Base-by-base conservation (phyloP, 1,140 invertebrate species). In the Panagrolaimus sp. region DNA sequence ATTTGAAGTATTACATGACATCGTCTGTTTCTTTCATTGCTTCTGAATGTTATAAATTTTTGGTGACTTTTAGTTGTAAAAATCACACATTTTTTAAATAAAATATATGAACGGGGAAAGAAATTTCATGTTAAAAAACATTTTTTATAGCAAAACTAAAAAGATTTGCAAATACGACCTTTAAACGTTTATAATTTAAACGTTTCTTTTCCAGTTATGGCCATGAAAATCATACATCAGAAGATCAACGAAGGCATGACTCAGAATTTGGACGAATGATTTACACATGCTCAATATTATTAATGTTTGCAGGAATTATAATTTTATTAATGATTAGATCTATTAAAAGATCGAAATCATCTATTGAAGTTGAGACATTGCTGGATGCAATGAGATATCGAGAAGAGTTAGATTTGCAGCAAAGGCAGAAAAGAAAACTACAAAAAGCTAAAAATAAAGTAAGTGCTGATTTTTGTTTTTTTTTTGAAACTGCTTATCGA, bases 361-460 rank as follows among this genome's bases (percentile, higher is more conserved):
- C 70, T 31, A 25, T 71, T 8, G 73, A 72, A 47, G 65, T 74
- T 20, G 73, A 74, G 57, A 57, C 74, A 14, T 53, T 74, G 27
- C 43, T 74, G 64, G 73, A 74, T 61, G 45, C 73, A 16, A 74
- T 74, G 73, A 42, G 74, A 13, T 74, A 73, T 68, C 68, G 73
- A 14, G 73, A 74, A 68, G 74, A 74, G 45, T 62, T 74, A 13
- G 73, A 74, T 63, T 27, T 68, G 51, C 53, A 75, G 27, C 63
- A 71, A 63, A 8, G 73, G n/a, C 73, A 74, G 38, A 74, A 75
- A 57, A 57, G 67, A 65, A 69, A 70, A 25, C 61, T 74, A 42
- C 57, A 74, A 62, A 74, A 76, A 63, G 73, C 73, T n/a, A 74
- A 74, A 66, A 66, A 68, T 31, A 74, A 74, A 23, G 73, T 76